Evolutionary conservation across 2,888 invertebrate species (phyloP).

Genomic region (Dicranocentrus wangi): DNA sequence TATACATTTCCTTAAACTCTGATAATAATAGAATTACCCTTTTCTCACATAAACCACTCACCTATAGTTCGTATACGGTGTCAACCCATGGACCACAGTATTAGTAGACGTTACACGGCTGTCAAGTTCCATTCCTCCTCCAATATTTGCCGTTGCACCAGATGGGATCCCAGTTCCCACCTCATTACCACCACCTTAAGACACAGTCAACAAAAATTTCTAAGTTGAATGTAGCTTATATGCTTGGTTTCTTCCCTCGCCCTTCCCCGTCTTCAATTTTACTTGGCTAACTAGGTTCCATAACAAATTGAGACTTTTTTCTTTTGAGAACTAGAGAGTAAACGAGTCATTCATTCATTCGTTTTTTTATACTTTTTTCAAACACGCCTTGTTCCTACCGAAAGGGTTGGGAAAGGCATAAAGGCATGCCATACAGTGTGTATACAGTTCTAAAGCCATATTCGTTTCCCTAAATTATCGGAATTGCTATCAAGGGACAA

Average conservation of each 20-base stretch:
- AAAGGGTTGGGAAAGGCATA: neutral
- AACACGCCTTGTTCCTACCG: neutral
- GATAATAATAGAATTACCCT: neutral
- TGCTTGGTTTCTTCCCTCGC: conserved; percentile 3
- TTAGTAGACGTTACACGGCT: conserved; percentile 63
- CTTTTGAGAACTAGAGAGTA: conserved; percentile 6
- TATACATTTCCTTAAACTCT: no score
- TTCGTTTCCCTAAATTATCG: conserved; percentile 41
- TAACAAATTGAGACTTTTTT: conserved; percentile 47
- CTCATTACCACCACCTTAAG: conserved; percentile 68
- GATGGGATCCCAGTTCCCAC: conserved; percentile 56
- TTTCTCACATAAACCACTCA: conserved; percentile 32
- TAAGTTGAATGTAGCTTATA: conserved; percentile 21
- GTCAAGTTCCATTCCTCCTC: conserved; percentile 65
- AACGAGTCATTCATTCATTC: conserved; percentile 39
- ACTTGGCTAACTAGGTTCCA: conserved; percentile 18
- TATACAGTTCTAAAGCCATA: neutral
- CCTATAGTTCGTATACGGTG: conserved; percentile 68
- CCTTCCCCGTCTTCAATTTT: conserved; percentile 15
- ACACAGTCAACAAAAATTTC: conserved; percentile 34
- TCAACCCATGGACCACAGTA: conserved; percentile 68
- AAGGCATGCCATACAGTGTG: neutral
- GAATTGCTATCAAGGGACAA: conserved; percentile 56
- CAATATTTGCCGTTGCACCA: conserved; percentile 38
- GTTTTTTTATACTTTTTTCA: neutral